phyloP scores from a whole-genome alignment of 1,140 invertebrate genomes.

The Micrasema minimum region DNA sequence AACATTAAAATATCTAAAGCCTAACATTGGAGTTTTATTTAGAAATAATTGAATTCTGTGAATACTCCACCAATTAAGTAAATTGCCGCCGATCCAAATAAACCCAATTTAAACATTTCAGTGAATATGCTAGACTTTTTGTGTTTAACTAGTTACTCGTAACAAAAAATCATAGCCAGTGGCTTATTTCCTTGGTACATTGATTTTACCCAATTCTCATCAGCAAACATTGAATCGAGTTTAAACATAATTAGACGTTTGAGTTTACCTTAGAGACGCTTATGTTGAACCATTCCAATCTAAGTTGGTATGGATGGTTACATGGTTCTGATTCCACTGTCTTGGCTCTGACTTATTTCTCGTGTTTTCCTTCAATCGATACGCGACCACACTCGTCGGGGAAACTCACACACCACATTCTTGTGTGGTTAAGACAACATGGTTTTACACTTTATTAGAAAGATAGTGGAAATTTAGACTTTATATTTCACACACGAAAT shows the following conservation, averaged over 20 bases:
- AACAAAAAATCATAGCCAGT: constrained; percentile 7
- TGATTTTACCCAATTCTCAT: constrained; percentile 29
- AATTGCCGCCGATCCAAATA: no score
- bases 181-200: constrained; percentile 8
- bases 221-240: constrained; percentile 14
- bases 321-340: no score
- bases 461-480: neutral
- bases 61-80: no score
- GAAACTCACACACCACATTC: constrained; percentile 10
- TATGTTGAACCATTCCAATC: constrained; percentile 28
- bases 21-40: no score
- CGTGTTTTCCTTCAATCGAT: constrained; percentile 22
- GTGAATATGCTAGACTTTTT: no score
- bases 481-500: neutral
- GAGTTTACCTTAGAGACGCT: constrained; percentile 36
- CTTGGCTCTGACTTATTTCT: constrained; percentile 18
- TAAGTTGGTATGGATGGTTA: neutral
- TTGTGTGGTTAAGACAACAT: constrained; percentile 3
- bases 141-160: no score
- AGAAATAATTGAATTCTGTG: no score
- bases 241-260: constrained; percentile 33
- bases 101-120: no score
- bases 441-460: neutral
- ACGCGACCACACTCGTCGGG: constrained; percentile 1
- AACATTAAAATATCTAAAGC: no score